Evolutionary conservation across 2,888 invertebrate species (phyloP).

Genomic region (Zhengitettix transpicula): DNA sequence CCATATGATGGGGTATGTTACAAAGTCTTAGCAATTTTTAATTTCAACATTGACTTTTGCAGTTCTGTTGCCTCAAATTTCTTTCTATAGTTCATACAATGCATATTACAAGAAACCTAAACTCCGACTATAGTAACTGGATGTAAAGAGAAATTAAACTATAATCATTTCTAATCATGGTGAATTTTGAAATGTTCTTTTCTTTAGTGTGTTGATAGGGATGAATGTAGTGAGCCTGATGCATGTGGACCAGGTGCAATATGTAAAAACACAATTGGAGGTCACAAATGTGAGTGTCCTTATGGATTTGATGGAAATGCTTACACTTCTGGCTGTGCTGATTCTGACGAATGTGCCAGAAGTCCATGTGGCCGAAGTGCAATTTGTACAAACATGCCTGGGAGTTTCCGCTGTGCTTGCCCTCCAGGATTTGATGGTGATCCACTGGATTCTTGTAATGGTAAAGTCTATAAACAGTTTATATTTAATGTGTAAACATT

Average conservation of each 20-base stretch:
- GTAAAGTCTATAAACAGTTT: constrained; percentile 29
- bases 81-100: no score
- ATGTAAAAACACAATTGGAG: constrained; percentile 65
- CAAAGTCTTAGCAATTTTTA: not conserved
- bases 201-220: constrained; percentile 57
- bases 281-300: constrained; percentile 70
- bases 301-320: constrained; percentile 69
- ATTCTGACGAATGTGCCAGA: constrained; percentile 58
- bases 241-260: constrained; percentile 65
- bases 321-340: constrained; percentile 50
- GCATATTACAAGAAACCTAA: not conserved
- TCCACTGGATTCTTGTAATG: constrained; percentile 55
- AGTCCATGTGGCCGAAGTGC: constrained; percentile 66
- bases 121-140: not conserved
- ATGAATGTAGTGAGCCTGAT: constrained; percentile 57
- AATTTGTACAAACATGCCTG: constrained; percentile 60
- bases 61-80: no score
- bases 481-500: not conserved
- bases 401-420: constrained; percentile 64
- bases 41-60: no score
- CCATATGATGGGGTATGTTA: constrained; percentile 47
- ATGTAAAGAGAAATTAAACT: not conserved
- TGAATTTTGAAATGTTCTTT: not conserved
- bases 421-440: constrained; percentile 71
- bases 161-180: not conserved